These are phyloP conservation scores for Bergia sp. DNA, from an alignment of 92 coral and sea anemone species.

Conservation along the genomic window DNA sequence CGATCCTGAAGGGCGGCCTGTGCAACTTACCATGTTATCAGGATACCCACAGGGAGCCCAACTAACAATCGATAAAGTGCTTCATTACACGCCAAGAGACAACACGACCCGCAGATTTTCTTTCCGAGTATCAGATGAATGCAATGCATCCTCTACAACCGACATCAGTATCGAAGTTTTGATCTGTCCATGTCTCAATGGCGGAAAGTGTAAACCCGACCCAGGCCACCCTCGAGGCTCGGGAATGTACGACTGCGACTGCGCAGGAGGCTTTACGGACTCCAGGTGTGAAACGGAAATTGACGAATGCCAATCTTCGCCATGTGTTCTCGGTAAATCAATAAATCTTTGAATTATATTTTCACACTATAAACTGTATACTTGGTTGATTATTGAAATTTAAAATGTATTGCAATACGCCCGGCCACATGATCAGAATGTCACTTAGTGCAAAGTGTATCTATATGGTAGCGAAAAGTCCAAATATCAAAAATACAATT, in stretches of 20 bases:
- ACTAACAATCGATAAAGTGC: slow-evolving; percentile 11
- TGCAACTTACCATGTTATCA: slow-evolving; percentile 23
- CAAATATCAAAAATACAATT: too few species aligned
- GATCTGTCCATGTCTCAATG: slow-evolving; percentile 29
- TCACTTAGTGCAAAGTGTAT: too few species aligned
- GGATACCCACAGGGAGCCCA: slow-evolving; percentile 39
- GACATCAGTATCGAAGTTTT: slow-evolving; percentile 7
- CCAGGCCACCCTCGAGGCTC: slow-evolving; percentile 43
- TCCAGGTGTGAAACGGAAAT: slow-evolving; percentile 25
- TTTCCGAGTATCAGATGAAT: slow-evolving; percentile 33
- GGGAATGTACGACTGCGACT: slow-evolving; percentile 38
- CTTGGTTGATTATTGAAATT: too few species aligned
- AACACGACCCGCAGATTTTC: slow-evolving; percentile 21
- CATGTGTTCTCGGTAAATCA: slow-evolving; percentile 43
- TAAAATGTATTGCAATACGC: too few species aligned
- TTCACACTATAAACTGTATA: too few species aligned
- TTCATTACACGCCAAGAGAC: slow-evolving; percentile 28
- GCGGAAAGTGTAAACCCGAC: slow-evolving; percentile 44
- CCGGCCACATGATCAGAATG: too few species aligned
- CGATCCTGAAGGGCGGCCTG: slow-evolving; percentile 43
- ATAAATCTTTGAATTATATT: too few species aligned
- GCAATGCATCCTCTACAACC: slow-evolving; percentile 35
- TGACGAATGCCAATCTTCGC: slow-evolving; percentile 37
- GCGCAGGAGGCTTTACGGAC: slow-evolving; percentile 32
- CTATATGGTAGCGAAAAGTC: too few species aligned